phyloP scores from a whole-genome alignment of 2,888 invertebrate species.

The Papilio elwesi region DNA sequence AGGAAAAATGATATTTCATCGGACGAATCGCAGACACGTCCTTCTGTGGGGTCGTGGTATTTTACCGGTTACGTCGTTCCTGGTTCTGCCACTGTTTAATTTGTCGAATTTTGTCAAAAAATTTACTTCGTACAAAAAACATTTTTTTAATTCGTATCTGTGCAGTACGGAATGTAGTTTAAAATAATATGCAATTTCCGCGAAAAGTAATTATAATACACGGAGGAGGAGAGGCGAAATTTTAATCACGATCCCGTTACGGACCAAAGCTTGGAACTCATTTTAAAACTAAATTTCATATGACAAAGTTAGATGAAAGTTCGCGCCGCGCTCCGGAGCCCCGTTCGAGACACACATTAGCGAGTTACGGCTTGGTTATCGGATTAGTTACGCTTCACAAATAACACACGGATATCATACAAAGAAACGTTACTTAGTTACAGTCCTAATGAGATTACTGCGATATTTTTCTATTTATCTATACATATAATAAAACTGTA shows the following conservation, averaged over 20 bases:
- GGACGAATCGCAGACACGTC: too few species aligned
- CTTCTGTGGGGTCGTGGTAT: too few species aligned
- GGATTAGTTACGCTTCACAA: slow-evolving; percentile 30
- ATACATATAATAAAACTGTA: too few species aligned
- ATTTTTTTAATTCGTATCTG: neutral
- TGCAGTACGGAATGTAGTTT: neutral
- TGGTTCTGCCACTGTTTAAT: too few species aligned
- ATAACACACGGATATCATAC: slow-evolving; percentile 1
- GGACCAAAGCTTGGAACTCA: slow-evolving; percentile 32
- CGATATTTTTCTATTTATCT: too few species aligned
- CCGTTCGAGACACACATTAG: slow-evolving; percentile 26
- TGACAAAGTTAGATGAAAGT: slow-evolving; percentile 38
- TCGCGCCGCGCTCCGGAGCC: slow-evolving; percentile 10
- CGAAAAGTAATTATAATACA: slow-evolving; percentile 28
- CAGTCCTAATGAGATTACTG: neutral
- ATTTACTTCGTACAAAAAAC: too few species aligned
- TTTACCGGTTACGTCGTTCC: too few species aligned
- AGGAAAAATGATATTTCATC: too few species aligned
- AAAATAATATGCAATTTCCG: neutral
- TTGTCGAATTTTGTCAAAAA: too few species aligned
- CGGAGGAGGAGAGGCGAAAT: slow-evolving; percentile 21
- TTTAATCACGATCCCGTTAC: slow-evolving; percentile 35
- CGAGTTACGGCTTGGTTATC: slow-evolving; percentile 30
- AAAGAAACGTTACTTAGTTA: slow-evolving; percentile 12
- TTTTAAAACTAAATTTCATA: slow-evolving; percentile 40